Conservation (phyloP, 2,888 invertebrate species). For the Spilosoma lubricipeda region DNA sequence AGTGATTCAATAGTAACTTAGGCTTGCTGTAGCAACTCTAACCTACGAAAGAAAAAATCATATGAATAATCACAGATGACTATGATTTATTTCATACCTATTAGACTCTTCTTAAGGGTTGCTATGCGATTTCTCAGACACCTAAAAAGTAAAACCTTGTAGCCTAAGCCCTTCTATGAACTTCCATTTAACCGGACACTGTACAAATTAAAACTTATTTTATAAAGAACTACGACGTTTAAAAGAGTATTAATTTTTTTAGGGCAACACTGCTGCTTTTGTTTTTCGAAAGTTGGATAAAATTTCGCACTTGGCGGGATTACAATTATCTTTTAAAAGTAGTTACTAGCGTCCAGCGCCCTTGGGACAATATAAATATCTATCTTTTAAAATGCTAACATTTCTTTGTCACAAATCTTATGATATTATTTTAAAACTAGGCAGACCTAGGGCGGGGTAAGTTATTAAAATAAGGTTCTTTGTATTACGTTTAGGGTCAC, state of each 20-base stretch:
- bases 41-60: no score
- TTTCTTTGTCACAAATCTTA: constrained; percentile 1
- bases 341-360: neutral
- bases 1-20: no score
- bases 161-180: neutral
- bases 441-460: neutral
- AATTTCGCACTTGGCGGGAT: neutral
- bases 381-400: neutral
- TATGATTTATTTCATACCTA: no score
- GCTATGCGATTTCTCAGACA: no score
- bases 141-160: neutral
- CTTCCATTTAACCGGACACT: neutral
- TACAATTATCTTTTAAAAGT: neutral
- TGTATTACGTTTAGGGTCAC: neutral
- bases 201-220: neutral
- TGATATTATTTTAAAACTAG: neutral
- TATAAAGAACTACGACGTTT: neutral
- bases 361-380: neutral
- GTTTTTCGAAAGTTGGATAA: neutral
- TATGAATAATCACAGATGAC: no score
- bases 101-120: no score
- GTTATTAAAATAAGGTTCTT: neutral
- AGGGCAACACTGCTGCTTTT: neutral
- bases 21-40: no score
- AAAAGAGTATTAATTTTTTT: neutral